Base-by-base conservation (phyloP, 53 echinoderm and acorn worm species). In the Mesocentrotus franciscanus region DNA sequence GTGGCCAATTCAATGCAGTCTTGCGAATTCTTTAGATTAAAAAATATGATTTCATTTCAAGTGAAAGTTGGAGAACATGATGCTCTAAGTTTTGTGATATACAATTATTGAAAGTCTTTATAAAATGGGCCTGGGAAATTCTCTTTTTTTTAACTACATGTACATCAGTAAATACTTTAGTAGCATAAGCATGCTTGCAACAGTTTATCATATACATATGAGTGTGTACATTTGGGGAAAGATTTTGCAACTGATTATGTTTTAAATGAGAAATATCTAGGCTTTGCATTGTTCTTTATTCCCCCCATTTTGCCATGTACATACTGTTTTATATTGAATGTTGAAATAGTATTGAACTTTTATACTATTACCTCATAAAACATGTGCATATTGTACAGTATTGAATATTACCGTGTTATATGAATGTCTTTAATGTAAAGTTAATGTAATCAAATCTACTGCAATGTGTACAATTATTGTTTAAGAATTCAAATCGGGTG, bases 331-430 rank as follows among this genome's bases (percentile, higher is more conserved):
- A 85, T 85, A 85, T 85, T 56, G 49, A 49, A 10, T 85, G 85
- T 85, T 85, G 85, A 90, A 60, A 90, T 90, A 90, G 90, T 90
- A 90, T 90, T 90, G 90, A 90, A 32, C 8, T 93, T 93, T 93
- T 93, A 78, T 93, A 93, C 93, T 93, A 75, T 93, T 93, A 93
- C 93, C 78, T 93, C 93, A 93, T 39, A 75, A 30, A 78, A 72
- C 49, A 27, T 93, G 93, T 93, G 74, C 75, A 93, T 93, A 76
- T 75, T 93, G 93, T 93, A 93, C 78, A 93, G 93, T 76, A 78
- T 93, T 55, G 93, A 75, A 93, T 56, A 61, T 39, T 64, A 68
- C 68, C 24, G 68, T 66, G 33, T 92, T 61, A 24, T 92, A 90
- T 92, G 62, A 89, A 55, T 89, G 56, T 56, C 32, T 24, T 20